Base-by-base conservation (phyloP, 2,113 vertebrate genomes). In the Pelecanoides urinatrix region DNA sequence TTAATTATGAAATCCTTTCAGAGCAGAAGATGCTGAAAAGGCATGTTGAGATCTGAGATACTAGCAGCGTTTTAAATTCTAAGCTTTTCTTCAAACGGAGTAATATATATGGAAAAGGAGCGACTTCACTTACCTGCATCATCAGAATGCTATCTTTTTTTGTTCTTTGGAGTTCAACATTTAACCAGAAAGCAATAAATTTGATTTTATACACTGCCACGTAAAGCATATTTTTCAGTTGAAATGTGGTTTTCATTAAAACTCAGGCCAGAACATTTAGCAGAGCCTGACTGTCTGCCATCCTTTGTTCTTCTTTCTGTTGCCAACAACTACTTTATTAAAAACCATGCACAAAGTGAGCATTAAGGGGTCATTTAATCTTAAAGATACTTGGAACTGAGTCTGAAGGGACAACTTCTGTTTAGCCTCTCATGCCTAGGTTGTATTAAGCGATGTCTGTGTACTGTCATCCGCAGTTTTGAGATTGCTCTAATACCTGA, bases 181-280 rank as follows among this genome's bases (percentile, higher is more conserved):
- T 96, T 86, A 88, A 91, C 67, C 74, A 50, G 95, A 94, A 96
- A 93, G 94, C 94, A 95, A 93, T 94, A 96, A 96, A 93, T 97
- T 93, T 82, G 40, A 95, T 97, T 98, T 96, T 90, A 91, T 95
- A 93, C 90, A 96, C 97, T 98, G 98, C 98, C 98, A 98, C 98
- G 94, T 98, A 97, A 98, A 98, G 98, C 97, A 97, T 97, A 97
- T 98, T 98, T 98, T 98, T 96, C 96, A 77, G 92, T 76, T 98
- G 98, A 98, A 99, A 99, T 99, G 98, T 98, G 98, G 98, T 98
- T 99, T 98, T 98, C 98, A 98, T 99, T 98, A 98, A 97, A 98
- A 98, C 96, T 96, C 90, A 61, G 96, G 98, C 97, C 98, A 98
- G 98, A 98, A 97, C 97, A 94, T 98, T 98, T 97, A 98, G 98